A percentile compares a stretch with the other conserved stretches of the same genome.
These are phyloP conservation scores for Pelodytes ibericus DNA, from an alignment of 2,797 vertebrate genomes.

Conservation along the genomic window DNA sequence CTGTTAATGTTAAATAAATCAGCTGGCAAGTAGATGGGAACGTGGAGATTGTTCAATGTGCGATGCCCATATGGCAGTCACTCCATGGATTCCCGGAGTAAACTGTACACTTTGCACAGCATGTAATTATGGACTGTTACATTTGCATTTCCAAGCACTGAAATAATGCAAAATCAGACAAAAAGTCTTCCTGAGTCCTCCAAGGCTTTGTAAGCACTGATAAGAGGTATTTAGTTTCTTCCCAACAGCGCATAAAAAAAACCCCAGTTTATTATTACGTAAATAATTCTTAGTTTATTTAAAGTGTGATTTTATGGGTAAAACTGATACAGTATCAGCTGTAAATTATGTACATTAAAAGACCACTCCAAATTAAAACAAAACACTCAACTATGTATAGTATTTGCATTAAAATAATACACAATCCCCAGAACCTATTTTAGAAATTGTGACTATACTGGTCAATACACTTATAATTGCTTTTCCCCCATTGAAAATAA, in stretches of 20 bases:
- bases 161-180: background rate
- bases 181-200: background rate
- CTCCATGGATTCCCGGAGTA: background rate
- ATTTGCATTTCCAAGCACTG: background rate
- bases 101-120: background rate
- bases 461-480: no score
- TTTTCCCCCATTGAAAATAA: no score
- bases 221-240: background rate
- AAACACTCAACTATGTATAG: no score
- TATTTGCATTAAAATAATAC: no score
- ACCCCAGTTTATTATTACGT: no score
- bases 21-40: background rate
- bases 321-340: no score
- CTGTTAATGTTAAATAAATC: background rate
- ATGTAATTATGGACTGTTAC: background rate
- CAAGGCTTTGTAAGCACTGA: background rate
- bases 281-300: background rate
- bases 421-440: no score
- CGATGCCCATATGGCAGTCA: background rate
- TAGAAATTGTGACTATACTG: no score
- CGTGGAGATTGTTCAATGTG: background rate
- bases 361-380: no score
- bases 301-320: no score
- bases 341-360: no score
- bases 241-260: background rate